phyloP scores from a whole-genome alignment of 2,113 vertebrate species.

The Orthonyx spaldingii region DNA sequence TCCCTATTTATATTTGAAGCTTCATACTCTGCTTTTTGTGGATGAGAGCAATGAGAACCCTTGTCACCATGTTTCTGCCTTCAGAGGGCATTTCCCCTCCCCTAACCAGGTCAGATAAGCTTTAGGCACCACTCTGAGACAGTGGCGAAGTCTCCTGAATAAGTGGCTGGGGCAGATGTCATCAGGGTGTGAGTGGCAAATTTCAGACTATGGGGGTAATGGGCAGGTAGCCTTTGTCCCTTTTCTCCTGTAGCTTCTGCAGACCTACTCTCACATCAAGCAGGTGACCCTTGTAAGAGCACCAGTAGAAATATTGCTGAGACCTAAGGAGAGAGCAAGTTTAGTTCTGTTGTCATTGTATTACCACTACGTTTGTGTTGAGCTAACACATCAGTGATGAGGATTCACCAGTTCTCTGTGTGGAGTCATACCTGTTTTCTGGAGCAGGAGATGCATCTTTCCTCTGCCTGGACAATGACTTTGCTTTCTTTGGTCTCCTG shows the following conservation, averaged over 20 bases:
- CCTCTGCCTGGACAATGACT: not conserved
- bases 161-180: not conserved
- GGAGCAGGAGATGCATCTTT: not conserved
- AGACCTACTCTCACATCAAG: not conserved
- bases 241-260: not conserved
- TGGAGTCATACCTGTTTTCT: not conserved
- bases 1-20: not conserved
- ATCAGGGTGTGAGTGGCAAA: not conserved
- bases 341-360: not conserved
- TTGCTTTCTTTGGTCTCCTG: not conserved
- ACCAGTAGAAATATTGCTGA: not conserved
- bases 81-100: not conserved
- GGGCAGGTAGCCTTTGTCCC: not conserved
- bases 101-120: not conserved
- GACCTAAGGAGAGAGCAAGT: not conserved
- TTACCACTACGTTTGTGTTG: not conserved
- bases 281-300: not conserved
- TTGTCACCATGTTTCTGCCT: not conserved
- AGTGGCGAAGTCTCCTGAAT: not conserved
- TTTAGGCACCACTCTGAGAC: not conserved
- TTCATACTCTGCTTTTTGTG: not conserved
- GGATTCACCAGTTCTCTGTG: not conserved
- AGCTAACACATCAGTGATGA: not conserved
- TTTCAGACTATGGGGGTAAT: not conserved
- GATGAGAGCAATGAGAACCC: not conserved